Conservation (phyloP, 2,888 invertebrate species). For the Idaea straminata region DNA sequence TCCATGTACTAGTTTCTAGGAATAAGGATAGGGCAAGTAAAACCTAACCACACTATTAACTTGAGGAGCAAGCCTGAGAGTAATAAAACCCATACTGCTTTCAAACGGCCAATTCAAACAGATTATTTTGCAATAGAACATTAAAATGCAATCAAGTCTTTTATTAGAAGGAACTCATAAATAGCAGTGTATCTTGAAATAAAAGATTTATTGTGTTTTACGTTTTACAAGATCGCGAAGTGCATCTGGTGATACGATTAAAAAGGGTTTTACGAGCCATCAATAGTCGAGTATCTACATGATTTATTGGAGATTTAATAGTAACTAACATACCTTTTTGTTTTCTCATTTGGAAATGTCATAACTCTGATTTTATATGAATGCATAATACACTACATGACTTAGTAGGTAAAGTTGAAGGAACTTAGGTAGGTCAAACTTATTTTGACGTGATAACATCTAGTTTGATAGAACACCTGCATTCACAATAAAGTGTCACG, state of each 20-base stretch:
- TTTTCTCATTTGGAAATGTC: too few relatives aligned
- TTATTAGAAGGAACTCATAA: neutral
- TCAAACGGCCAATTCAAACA: slow-evolving; percentile 11
- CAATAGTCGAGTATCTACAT: slow-evolving; percentile 17
- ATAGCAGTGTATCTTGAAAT: slow-evolving; percentile 12
- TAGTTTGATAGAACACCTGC: too few relatives aligned
- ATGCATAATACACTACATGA: too few relatives aligned
- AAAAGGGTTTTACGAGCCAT: slow-evolving; percentile 26
- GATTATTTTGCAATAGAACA: slow-evolving; percentile 10
- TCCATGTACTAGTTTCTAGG: too few relatives aligned
- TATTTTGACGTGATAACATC: too few relatives aligned
- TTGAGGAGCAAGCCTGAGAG: neutral
- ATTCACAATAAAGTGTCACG: too few relatives aligned
- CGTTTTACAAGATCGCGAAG: slow-evolving; percentile 21
- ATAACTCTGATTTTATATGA: too few relatives aligned
- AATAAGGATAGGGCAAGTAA: too few relatives aligned
- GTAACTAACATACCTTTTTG: neutral
- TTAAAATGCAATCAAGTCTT: neutral
- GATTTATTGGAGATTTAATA: neutral
- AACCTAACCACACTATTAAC: neutral
- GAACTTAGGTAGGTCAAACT: too few relatives aligned
- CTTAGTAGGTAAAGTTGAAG: too few relatives aligned
- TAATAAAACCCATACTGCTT: neutral
- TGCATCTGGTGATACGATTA: slow-evolving; percentile 36
- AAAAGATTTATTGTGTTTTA: slow-evolving; percentile 31